Base-by-base conservation (phyloP, 1,140 invertebrate species). In the Calephelis nemesis region DNA sequence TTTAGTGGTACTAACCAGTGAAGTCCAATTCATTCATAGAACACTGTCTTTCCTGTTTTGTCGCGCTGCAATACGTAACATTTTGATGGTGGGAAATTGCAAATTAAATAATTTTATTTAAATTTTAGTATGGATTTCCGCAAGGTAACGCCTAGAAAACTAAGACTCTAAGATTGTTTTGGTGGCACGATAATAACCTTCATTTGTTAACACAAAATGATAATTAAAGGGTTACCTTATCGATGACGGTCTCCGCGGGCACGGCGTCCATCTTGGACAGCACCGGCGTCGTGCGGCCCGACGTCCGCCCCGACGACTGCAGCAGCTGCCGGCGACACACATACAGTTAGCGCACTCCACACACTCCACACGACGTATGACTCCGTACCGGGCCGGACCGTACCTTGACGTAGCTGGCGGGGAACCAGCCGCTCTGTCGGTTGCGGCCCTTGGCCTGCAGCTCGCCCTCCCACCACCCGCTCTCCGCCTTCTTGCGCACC, bases 391-490 rank as follows among this genome's bases (percentile, higher is more conserved):
- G 30, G 30, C 30, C 30, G 30, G 0, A 0, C 30, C 30, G 30
- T 63, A 97, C 94, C 93, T 99, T 99, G 0, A 99, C 98, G 85
- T 99, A 99, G 62, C 97, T 97, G 19, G 98, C 98, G 8, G 98
- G 98, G 88, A 99, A 99, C 98, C 98, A 99, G 5, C 98, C 98
- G 66, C 98, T 95, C 92, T 98, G 97, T 64, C 97, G 93, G 83
- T 98, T 98, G 75, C 98, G 96, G n/a, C 98, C 98, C 88, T 98
- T 97, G 11, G 97, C 97, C 93, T 99, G 98, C 39, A 99, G 91
- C 92, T 99, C 99, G 60, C 99, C 99, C 94, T 99, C 98, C 99
- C 99, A 99, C 98, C 98, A 99, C 19, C 98, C 98, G 73, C 97
- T 97, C 65, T 97, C 95, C 8, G 97, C 97, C 85, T 99, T 99